These are phyloP conservation scores for Hydropotes inermis DNA, from an alignment of 2,113 vertebrate genomes.

Conservation along the genomic window DNA sequence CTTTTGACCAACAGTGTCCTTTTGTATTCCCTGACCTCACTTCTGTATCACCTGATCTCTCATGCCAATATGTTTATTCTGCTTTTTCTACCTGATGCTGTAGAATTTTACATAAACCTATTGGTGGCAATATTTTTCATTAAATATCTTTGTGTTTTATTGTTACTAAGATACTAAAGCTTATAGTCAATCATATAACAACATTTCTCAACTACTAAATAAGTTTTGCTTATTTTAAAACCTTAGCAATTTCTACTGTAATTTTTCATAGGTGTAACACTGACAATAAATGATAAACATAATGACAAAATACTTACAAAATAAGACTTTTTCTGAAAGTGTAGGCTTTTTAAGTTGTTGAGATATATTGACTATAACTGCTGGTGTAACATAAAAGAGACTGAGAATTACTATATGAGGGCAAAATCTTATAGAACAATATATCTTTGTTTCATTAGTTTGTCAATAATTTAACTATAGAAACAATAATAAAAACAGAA, in stretches of 20 bases:
- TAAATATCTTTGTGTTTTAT: slow-evolving; percentile 18
- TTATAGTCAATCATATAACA: background rate
- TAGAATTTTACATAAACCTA: slow-evolving; percentile 21
- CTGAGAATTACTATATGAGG: background rate
- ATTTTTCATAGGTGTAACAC: background rate
- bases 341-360: background rate
- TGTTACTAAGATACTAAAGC: slow-evolving; percentile 22
- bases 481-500: slow-evolving; percentile 43
- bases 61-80: background rate
- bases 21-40: background rate
- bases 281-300: background rate
- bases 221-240: slow-evolving; percentile 38
- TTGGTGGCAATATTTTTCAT: background rate
- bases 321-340: slow-evolving; percentile 7
- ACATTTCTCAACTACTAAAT: slow-evolving; percentile 23
- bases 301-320: background rate
- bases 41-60: background rate
- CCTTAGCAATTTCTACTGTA: background rate
- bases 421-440: background rate
- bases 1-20: background rate
- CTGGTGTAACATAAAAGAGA: background rate
- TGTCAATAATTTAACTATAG: slow-evolving; percentile 24
- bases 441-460: background rate
- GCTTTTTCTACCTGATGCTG: background rate
- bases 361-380: background rate